phyloP scores from a whole-genome alignment of 2,797 vertebrate genomes.

The Aphelocoma californica region DNA sequence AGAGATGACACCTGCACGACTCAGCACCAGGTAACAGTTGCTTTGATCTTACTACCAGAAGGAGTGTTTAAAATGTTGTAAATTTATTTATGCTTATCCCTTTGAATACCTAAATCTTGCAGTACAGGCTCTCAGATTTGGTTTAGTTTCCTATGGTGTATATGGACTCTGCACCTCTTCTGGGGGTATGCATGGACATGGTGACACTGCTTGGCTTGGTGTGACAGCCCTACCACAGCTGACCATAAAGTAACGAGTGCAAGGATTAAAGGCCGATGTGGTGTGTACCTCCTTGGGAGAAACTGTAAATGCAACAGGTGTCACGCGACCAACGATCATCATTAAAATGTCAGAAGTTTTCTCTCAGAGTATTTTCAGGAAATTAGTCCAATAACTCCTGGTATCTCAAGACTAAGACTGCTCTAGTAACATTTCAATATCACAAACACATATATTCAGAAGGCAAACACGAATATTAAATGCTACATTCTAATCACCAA shows the following conservation, averaged over 20 bases:
- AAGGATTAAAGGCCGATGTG: neutral
- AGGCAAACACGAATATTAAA: neutral
- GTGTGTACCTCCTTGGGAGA: neutral
- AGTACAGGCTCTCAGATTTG: neutral
- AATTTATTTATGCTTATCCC: neutral
- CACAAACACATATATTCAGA: neutral
- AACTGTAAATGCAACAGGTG: neutral
- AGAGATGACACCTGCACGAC: fast-evolving
- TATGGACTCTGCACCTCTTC: neutral
- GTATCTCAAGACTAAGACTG: neutral
- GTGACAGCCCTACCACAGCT: fast-evolving
- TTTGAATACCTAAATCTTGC: neutral
- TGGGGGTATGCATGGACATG: fast-evolving
- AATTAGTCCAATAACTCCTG: neutral
- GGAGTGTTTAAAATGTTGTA: neutral
- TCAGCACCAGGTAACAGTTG: neutral
- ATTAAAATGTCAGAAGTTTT: neutral
- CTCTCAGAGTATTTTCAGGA: neutral
- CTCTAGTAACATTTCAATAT: neutral
- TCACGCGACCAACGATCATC: neutral
- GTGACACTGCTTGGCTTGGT: neutral
- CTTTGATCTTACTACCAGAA: neutral
- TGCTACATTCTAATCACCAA: neutral
- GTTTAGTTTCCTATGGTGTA: neutral
- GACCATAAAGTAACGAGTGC: fast-evolving